phyloP scores from a whole-genome alignment of 2,113 vertebrate species.

The Oreochromis spilurus region DNA sequence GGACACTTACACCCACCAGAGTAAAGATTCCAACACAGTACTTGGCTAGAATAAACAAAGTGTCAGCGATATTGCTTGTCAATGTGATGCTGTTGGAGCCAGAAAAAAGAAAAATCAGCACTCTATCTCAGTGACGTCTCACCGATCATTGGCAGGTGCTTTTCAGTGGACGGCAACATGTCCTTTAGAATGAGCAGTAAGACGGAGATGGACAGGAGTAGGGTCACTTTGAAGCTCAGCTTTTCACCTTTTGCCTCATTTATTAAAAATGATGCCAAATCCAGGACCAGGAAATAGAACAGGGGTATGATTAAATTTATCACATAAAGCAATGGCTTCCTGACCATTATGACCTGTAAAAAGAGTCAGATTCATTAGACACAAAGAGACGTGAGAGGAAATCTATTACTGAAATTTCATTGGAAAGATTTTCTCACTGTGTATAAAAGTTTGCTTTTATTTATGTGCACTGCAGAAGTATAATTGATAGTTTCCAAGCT shows the following conservation, averaged over 20 bases:
- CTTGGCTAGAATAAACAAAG: constrained; percentile 38
- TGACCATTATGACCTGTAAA: constrained; percentile 62
- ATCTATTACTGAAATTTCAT: not conserved
- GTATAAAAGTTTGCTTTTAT: not conserved
- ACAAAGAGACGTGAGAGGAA: not conserved
- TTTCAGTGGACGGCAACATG: constrained; percentile 75
- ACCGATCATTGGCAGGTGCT: constrained; percentile 72
- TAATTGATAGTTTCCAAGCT: not conserved
- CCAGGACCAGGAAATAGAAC: constrained; percentile 67
- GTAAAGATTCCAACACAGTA: constrained; percentile 68
- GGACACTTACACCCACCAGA: constrained; percentile 67
- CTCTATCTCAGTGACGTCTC: not conserved
- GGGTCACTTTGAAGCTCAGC: constrained; percentile 74
- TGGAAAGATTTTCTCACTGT: not conserved
- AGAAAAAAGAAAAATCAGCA: not conserved
- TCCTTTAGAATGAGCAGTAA: constrained; percentile 77
- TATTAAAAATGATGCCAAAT: constrained; percentile 72
- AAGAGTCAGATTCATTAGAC: not conserved
- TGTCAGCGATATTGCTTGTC: not conserved
- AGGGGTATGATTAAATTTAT: constrained; percentile 75
- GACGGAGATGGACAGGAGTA: constrained; percentile 78
- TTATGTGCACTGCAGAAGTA: too few relatives aligned
- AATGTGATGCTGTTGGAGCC: not conserved
- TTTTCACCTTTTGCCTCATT: constrained; percentile 65
- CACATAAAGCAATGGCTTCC: constrained; percentile 70